phyloP scores from a whole-genome alignment of 2,888 invertebrate species.

The Phortica okadai region DNA sequence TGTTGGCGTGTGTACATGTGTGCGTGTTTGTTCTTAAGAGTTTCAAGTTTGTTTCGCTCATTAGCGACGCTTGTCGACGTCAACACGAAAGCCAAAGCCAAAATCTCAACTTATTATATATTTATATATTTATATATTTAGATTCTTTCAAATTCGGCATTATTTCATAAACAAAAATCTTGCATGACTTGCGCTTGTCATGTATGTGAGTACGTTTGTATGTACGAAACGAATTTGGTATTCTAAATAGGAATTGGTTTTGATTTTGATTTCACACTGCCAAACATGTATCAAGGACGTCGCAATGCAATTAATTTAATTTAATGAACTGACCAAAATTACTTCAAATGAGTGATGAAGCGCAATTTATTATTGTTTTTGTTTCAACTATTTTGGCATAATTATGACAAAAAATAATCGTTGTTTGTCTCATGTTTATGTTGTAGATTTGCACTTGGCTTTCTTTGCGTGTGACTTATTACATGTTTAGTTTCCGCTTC shows the following conservation, averaged over 20 bases:
- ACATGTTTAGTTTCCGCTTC: neutral
- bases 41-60: slow-evolving; percentile 29
- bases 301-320: slow-evolving; percentile 24
- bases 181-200: slow-evolving; percentile 25
- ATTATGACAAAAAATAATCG: too few relatives aligned
- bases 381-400: too few relatives aligned
- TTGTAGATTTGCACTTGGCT: too few relatives aligned
- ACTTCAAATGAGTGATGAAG: too few relatives aligned
- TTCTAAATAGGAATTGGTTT: neutral
- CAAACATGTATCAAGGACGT: slow-evolving; percentile 25
- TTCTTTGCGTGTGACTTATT: neutral
- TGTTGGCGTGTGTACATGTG: neutral
- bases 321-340: slow-evolving; percentile 7
- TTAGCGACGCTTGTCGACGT: slow-evolving; percentile 25
- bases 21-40: slow-evolving; percentile 3
- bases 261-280: neutral
- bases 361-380: too few relatives aligned
- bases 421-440: too few relatives aligned
- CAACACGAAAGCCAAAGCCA: slow-evolving; percentile 1
- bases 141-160: neutral
- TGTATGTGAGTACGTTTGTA: neutral
- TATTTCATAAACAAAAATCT: slow-evolving; percentile 5
- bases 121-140: slow-evolving; percentile 22
- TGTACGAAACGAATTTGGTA: slow-evolving; percentile 9
- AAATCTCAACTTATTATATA: slow-evolving; percentile 28